Percentiles rank a stretch among this genome's conserved stretches.
Evolutionary conservation across 2,888 invertebrate genomes (phyloP).

Genomic region (Mesochorus sp.): DNA sequence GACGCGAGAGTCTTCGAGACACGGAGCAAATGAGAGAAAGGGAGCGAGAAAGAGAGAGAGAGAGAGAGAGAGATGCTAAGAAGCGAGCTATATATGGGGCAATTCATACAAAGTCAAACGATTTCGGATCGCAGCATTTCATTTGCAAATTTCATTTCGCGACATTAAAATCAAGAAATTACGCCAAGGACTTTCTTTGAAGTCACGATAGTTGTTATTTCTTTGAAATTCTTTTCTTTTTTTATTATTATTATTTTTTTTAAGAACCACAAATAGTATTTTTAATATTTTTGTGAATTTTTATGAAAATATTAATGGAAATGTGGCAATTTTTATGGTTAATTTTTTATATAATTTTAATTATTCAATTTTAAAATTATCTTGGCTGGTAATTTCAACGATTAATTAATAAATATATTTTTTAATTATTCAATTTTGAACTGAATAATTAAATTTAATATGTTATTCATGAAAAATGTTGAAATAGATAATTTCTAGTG

Average conservation of each 20-base stretch:
- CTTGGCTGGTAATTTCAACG: not conserved
- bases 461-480: too few relatives aligned
- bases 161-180: too few relatives aligned
- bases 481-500: not conserved
- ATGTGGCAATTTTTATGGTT: too few relatives aligned
- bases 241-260: too few relatives aligned
- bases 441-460: too few relatives aligned
- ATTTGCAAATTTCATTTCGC: not conserved
- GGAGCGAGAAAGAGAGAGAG: slow-evolving; percentile 50
- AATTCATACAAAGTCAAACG: slow-evolving; percentile 33
- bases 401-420: not conserved
- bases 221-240: not conserved
- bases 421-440: too few relatives aligned
- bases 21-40: slow-evolving; percentile 13
- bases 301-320: not conserved
- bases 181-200: too few relatives aligned
- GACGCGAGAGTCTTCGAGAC: slow-evolving; percentile 55
- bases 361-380: too few relatives aligned
- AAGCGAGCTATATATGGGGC: slow-evolving; percentile 57
- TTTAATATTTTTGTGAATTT: not conserved
- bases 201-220: too few relatives aligned
- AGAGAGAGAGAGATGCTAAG: slow-evolving; percentile 58
- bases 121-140: not conserved
- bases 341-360: too few relatives aligned
- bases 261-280: not conserved